Conservation (phyloP, 2,888 invertebrate species). For the Caenorhabditis japonica region DNA sequence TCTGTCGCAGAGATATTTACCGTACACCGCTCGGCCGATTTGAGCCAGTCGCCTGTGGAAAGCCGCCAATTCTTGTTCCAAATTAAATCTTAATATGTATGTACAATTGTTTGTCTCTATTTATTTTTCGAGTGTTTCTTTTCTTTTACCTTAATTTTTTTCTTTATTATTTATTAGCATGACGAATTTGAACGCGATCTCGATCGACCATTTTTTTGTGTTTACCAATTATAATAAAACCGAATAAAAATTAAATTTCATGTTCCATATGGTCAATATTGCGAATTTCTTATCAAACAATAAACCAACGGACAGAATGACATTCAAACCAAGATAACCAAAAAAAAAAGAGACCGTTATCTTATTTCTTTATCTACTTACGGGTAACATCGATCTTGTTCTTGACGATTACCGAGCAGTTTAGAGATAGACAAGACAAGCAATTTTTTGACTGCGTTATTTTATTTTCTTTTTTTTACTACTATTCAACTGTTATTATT, state of each 20-base stretch:
- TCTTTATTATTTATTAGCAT: constrained; percentile 18
- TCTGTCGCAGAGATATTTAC: constrained; percentile 70
- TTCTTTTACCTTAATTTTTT: background rate
- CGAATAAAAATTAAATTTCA: too few relatives aligned
- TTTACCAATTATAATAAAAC: too few relatives aligned
- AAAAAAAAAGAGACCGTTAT: background rate
- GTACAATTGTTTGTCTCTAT: constrained; percentile 3
- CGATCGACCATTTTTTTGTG: constrained; percentile 36
- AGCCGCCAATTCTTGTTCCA: constrained; percentile 48
- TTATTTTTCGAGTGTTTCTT: background rate
- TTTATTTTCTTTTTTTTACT: too few relatives aligned
- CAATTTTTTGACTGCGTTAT: too few relatives aligned
- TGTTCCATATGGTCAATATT: too few relatives aligned
- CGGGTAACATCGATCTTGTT: too few relatives aligned
- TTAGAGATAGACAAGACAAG: too few relatives aligned
- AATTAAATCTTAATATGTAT: constrained; percentile 16
- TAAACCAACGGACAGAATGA: too few relatives aligned
- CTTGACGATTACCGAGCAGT: background rate
- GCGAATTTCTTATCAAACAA: too few relatives aligned
- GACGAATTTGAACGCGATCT: constrained; percentile 50
- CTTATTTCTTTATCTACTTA: background rate
- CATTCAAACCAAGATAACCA: background rate
- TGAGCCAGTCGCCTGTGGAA: constrained; percentile 55
- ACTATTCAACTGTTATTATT: too few relatives aligned
- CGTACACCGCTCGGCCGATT: constrained; percentile 56